Percentiles rank a stretch among this genome's conserved stretches.
Evolutionary conservation across 2,113 vertebrate species (phyloP).

Genomic region (Catagonus wagneri): DNA sequence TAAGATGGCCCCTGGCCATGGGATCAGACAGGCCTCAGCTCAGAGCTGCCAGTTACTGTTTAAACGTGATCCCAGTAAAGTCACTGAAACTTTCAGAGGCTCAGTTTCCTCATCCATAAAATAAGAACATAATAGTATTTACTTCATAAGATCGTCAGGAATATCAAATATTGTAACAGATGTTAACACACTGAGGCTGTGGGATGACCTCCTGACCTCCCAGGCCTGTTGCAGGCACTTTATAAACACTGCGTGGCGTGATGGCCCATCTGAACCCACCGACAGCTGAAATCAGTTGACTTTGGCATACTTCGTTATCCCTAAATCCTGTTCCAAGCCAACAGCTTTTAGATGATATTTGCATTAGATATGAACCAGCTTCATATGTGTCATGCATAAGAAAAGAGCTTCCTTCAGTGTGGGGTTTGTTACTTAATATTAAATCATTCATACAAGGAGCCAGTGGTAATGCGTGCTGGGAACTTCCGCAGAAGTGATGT

Average conservation of each 20-base stretch:
- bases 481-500: not conserved
- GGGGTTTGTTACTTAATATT: constrained; percentile 32
- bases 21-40: not conserved
- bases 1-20: fast-evolving
- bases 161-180: fast-evolving
- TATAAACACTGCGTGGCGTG: fast-evolving
- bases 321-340: not conserved
- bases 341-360: constrained; percentile 10
- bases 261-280: not conserved
- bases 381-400: not conserved
- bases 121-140: not conserved
- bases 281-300: not conserved
- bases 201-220: not conserved
- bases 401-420: not conserved
- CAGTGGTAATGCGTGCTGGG: not conserved
- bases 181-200: fast-evolving
- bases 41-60: not conserved
- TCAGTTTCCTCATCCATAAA: not conserved
- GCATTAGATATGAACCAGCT: not conserved
- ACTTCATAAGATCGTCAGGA: not conserved
- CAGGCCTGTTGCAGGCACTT: not conserved
- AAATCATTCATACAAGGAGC: not conserved
- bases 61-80: not conserved
- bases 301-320: not conserved
- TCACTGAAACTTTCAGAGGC: not conserved